Percentiles rank a stretch among this genome's conserved stretches.
Evolutionary conservation across 2,113 vertebrate genomes (phyloP).

Genomic region (Nannobrachium achirus): DNA sequence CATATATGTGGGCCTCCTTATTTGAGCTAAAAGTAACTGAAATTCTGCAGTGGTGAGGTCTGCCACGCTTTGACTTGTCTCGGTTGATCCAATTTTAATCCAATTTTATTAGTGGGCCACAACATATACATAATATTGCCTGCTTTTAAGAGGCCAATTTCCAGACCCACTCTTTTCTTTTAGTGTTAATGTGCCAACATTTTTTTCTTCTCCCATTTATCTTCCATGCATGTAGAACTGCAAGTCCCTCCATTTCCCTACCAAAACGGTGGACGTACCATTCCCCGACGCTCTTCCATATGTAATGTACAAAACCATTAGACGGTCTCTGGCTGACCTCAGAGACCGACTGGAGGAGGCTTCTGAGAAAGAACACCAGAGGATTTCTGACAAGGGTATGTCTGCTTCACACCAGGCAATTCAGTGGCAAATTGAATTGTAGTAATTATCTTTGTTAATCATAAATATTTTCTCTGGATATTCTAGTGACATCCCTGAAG

Average conservation of each 20-base stretch:
- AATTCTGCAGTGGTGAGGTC: too few relatives aligned
- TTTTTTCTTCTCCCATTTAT: background rate
- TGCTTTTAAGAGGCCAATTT: too few relatives aligned
- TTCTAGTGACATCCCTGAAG: conserved; percentile 61
- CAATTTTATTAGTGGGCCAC: too few relatives aligned
- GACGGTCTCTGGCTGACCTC: conserved; percentile 63
- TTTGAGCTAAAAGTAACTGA: too few relatives aligned
- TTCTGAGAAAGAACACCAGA: conserved; percentile 61
- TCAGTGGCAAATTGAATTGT: background rate
- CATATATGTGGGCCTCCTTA: background rate
- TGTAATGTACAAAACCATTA: conserved; percentile 70
- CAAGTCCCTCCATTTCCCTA: conserved; percentile 62
- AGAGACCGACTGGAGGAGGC: conserved; percentile 58
- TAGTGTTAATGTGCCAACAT: background rate
- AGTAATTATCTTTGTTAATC: background rate
- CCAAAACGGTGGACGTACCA: conserved; percentile 58
- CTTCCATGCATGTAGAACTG: conserved; percentile 53
- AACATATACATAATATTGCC: background rate
- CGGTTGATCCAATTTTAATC: too few relatives aligned
- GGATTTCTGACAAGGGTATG: conserved; percentile 71
- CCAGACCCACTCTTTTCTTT: too few relatives aligned
- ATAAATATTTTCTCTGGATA: background rate
- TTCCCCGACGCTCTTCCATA: conserved; percentile 69
- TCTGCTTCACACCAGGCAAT: background rate
- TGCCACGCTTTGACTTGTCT: too few relatives aligned